Conservation (phyloP, 2,888 invertebrate species). For the Leuctra nigra region DNA sequence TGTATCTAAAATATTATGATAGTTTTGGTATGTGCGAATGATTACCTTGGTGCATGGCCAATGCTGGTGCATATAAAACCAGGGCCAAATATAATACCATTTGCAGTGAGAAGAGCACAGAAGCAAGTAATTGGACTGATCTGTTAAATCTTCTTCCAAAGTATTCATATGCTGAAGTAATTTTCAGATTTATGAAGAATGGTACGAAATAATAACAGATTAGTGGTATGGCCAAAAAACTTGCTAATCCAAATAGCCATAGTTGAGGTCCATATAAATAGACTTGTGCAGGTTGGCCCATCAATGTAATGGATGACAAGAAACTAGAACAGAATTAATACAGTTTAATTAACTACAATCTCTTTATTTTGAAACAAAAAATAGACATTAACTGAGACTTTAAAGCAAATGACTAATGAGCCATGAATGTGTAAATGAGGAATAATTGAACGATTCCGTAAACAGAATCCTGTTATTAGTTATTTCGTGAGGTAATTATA, state of each 20-base stretch:
- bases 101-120: slow-evolving; percentile 33
- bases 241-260: slow-evolving; percentile 35
- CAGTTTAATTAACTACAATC: no score
- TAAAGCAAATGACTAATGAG: no score
- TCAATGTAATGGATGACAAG: slow-evolving; percentile 45
- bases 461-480: no score
- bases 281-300: slow-evolving; percentile 46
- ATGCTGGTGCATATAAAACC: slow-evolving; percentile 51
- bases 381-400: no score
- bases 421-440: no score
- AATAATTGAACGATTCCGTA: no score
- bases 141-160: slow-evolving; percentile 38
- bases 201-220: slow-evolving; percentile 42
- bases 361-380: neutral
- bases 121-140: slow-evolving; percentile 35
- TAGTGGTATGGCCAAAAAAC: slow-evolving; percentile 35
- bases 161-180: slow-evolving; percentile 42
- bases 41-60: slow-evolving; percentile 45
- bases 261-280: slow-evolving; percentile 43
- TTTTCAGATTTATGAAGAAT: slow-evolving; percentile 40
- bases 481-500: no score
- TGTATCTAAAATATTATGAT: no score
- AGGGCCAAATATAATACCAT: slow-evolving; percentile 42
- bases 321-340: slow-evolving; percentile 39
- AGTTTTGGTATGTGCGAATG: no score